Percentiles rank a stretch among this genome's conserved stretches.
phyloP scores from a whole-genome alignment of 2,113 vertebrate species.

The Perognathus longimembris region DNA sequence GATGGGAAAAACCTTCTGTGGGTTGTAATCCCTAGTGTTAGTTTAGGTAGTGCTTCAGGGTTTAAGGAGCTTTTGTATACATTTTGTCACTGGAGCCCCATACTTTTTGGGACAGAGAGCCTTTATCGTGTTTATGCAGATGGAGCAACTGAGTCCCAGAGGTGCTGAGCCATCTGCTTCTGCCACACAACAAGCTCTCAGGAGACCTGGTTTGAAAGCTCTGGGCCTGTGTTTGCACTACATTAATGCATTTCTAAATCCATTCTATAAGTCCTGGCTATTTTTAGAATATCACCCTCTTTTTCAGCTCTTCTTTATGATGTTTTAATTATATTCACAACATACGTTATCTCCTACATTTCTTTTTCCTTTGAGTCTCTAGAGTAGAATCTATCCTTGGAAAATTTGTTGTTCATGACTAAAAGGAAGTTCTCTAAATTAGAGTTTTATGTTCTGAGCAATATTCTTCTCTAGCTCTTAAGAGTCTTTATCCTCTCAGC shows the following conservation, averaged over 20 bases:
- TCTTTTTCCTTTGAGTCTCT: neutral
- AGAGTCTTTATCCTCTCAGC: neutral
- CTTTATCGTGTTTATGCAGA: conserved; percentile 50
- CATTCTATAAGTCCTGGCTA: neutral
- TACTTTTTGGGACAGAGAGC: neutral
- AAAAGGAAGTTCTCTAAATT: conserved; percentile 23
- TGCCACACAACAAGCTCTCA: neutral
- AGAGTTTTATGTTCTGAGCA: neutral
- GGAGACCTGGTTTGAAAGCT: neutral
- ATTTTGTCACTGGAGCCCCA: neutral
- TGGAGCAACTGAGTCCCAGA: conserved; percentile 17
- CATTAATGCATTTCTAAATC: conserved; percentile 47
- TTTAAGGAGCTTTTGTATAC: neutral
- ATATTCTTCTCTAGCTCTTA: neutral
- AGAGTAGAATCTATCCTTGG: neutral
- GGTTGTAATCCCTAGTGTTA: neutral
- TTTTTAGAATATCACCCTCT: conserved; percentile 30
- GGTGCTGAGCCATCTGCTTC: conserved; percentile 28
- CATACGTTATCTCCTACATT: neutral
- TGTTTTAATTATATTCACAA: conserved; percentile 40
- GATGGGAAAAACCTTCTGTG: neutral
- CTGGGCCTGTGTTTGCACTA: conserved; percentile 7
- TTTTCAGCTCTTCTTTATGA: neutral
- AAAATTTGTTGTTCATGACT: conserved; percentile 23
- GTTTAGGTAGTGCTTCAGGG: neutral